These are phyloP conservation scores for Anagyrus pseudococci DNA, from an alignment of 2,888 invertebrate species.

Conservation along the genomic window DNA sequence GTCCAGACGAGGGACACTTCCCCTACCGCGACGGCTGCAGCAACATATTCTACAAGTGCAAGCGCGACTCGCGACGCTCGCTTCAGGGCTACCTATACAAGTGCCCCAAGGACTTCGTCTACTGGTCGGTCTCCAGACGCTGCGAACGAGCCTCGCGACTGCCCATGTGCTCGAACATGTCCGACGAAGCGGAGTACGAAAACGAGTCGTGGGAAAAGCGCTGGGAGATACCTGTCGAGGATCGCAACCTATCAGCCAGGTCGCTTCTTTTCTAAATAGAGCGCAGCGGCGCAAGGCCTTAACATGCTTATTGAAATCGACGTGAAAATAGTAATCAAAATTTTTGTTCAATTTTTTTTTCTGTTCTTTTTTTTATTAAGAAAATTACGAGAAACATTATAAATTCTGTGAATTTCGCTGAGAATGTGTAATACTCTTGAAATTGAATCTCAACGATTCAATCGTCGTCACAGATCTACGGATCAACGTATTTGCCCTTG, in stretches of 20 bases:
- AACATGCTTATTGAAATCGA: background rate
- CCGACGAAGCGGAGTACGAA: conserved; percentile 41
- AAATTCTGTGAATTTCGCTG: background rate
- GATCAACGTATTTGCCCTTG: background rate
- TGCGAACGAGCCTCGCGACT: conserved; percentile 74
- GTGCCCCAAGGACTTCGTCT: conserved; percentile 79
- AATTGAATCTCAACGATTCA: background rate
- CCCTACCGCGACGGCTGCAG: conserved; percentile 76
- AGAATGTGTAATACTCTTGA: background rate
- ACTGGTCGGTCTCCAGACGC: conserved; percentile 78
- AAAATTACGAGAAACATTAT: background rate
- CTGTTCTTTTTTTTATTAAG: background rate
- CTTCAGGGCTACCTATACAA: conserved; percentile 76
- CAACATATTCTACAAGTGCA: conserved; percentile 76
- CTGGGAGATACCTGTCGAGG: conserved; percentile 53
- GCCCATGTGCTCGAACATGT: conserved; percentile 64
- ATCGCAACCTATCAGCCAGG: conserved; percentile 50
- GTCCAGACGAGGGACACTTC: conserved; percentile 74
- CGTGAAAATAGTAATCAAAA: background rate
- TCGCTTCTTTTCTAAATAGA: conserved; percentile 36
- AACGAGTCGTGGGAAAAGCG: conserved; percentile 47
- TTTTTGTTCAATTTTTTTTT: background rate
- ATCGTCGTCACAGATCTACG: background rate
- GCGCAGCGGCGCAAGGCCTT: background rate
- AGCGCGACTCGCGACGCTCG: conserved; percentile 62